Conservation (phyloP, 2,797 vertebrate species). For the Muraenolepis orangiensis region DNA sequence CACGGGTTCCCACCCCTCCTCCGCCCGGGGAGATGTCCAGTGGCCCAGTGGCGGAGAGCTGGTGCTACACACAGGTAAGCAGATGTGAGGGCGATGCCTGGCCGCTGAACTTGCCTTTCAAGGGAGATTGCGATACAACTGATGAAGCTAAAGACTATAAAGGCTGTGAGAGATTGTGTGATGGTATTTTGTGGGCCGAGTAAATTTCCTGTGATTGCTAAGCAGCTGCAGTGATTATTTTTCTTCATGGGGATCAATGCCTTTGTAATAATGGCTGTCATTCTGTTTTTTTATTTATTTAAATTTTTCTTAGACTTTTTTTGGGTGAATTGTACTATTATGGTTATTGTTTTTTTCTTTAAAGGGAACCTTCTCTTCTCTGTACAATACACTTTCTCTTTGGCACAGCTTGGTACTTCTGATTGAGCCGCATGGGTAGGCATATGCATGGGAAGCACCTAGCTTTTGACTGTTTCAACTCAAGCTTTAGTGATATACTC, state of each 20-base stretch:
- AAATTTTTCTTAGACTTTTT: too few species aligned
- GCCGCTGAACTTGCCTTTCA: not conserved
- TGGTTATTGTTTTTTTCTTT: not conserved
- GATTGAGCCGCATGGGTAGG: not conserved
- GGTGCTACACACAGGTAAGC: constrained; percentile 97
- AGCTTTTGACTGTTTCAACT: not conserved
- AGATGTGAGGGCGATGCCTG: too few species aligned
- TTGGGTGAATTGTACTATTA: not conserved
- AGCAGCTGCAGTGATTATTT: not conserved
- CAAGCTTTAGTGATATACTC: too few species aligned
- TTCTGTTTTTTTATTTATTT: not conserved
- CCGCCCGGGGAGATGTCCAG: constrained; percentile 92
- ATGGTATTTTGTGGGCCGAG: not conserved
- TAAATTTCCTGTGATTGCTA: not conserved
- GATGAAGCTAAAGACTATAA: not conserved
- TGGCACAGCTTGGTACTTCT: too few species aligned
- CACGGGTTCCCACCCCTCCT: constrained; percentile 90
- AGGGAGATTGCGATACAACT: not conserved
- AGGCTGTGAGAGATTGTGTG: too few species aligned
- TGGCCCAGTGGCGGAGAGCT: constrained; percentile 97
- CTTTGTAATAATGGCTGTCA: not conserved
- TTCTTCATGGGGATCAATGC: not conserved
- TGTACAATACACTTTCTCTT: not conserved
- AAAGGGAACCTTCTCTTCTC: not conserved
- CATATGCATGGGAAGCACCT: not conserved